A percentile compares a stretch with the other conserved stretches of the same genome.
Evolutionary conservation across 2,797 vertebrate species (phyloP).

Genomic region (Scarus forsteni): DNA sequence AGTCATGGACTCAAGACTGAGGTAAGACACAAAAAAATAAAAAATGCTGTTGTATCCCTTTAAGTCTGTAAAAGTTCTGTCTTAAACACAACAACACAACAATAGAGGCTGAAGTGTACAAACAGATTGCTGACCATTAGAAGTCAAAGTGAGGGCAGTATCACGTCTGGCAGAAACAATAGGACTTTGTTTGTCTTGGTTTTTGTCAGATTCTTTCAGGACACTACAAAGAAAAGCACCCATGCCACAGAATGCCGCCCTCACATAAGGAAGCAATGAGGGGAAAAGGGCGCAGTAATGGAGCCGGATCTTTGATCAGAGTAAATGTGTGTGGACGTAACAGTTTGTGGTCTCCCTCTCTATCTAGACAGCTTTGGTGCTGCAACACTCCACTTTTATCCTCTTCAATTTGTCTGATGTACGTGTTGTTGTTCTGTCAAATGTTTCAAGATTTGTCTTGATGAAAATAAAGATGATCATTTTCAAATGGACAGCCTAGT

Average conservation of each 20-base stretch:
- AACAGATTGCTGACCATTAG: conserved; percentile 34
- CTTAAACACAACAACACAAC: not conserved
- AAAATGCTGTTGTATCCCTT: not conserved
- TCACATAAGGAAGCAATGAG: conserved; percentile 77
- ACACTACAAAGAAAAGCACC: conserved; percentile 62
- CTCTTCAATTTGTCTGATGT: conserved; percentile 62
- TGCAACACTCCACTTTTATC: conserved; percentile 55
- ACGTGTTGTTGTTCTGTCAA: conserved; percentile 60
- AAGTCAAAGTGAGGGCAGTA: conserved; percentile 39
- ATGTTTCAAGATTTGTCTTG: conserved; percentile 35
- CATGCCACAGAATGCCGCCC: conserved; percentile 60
- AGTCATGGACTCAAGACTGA: no score
- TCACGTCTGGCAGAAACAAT: conserved; percentile 61
- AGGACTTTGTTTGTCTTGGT: conserved; percentile 59
- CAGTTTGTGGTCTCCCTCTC: conserved; percentile 72
- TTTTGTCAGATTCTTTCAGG: conserved; percentile 59
- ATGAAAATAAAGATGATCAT: conserved; percentile 18
- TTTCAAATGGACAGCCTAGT: conserved; percentile 7
- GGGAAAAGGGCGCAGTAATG: conserved; percentile 60
- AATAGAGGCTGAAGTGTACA: conserved; percentile 10
- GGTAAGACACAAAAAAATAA: no score
- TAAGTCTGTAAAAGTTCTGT: not conserved
- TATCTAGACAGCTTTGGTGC: conserved; percentile 66
- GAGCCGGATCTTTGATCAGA: conserved; percentile 72
- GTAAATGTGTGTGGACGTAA: conserved; percentile 75